Base-by-base conservation (phyloP, 2,888 invertebrate genomes). In the Drosophila borborema region DNA sequence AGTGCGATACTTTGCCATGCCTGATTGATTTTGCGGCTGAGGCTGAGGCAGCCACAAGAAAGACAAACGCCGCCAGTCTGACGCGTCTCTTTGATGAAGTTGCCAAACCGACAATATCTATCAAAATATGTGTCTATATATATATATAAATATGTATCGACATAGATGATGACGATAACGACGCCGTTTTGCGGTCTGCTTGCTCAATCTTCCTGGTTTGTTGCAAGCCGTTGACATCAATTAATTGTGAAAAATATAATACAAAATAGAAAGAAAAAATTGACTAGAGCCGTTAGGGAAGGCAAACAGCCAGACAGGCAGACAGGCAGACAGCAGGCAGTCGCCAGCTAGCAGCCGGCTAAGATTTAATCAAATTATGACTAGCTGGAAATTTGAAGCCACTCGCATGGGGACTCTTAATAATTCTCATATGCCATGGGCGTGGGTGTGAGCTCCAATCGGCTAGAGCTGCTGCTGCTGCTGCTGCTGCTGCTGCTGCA, bases 121-220 rank as follows among this genome's bases (percentile, higher is more conserved):
- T 34, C 12, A 12, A 34, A 12, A 20, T 23, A 9, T 10, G 12
- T 5, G 23, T 38, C 0, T 3, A 20, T 36, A 36, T 34, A 12
- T 12, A 16, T 48, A 4, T 31, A n/a, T n/a, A n/a, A 16, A 28
- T n/a, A 14, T n/a, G n/a, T 43, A 71, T 38, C 16, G 40, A 40
- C 6, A 49, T 43, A 43, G 48, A 28, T 16, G 31, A 8, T 59
- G 49, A 68, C 68, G 66, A 68, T 72, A 73, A 70, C 69, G 65
- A 69, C 64, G 64, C 65, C 68, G 68, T 70, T 76, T 86, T 90
- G 86, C 71, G 90, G 86, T 82, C 82, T 70, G 71, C 70, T 86
- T 86, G 86, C 86, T 73, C 89, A 86, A 90, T 90, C 84, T 86
- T 90, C 86, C 89, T 84, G 82, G 75, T 89, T 51, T 88, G 72